Base-by-base conservation (phyloP, 2,113 vertebrate species). In the Gobio gobio region DNA sequence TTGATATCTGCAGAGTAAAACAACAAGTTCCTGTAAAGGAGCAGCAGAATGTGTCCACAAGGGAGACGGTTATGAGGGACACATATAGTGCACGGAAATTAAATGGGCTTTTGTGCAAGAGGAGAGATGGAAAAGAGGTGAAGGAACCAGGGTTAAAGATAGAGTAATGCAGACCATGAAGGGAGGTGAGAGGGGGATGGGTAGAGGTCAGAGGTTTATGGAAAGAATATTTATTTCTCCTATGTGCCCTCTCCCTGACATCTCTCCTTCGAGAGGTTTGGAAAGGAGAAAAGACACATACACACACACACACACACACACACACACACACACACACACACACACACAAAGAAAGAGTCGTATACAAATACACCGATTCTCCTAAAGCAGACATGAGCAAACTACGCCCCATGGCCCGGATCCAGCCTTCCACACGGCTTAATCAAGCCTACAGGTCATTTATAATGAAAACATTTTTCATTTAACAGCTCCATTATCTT, bases 151-250 rank as follows among this genome's bases (percentile, higher is more conserved):
- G 78, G 64, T 64, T 78, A 86, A 84, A 87, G 80, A 81, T 80
- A 83, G 74, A 77, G 26, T 78, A 78, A 81, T 43, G 20, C 78
- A 82, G 49, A 49, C 26, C 68, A 75, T 70, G 68, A 85, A 79
- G 66, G 83, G 75, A 84, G 82, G 68, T 58, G 61, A 75, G 61
- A 68, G 81, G 85, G 86, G 66, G 78, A 56, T 61, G 73, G 83
- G 56, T 59, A 80, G 75, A 83, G 86, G 83, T 88, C 87, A 88
- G 70, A 81, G 84, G 87, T 88, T 86, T 86, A 88, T 81, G 68
- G 68, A 83, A 68, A 78, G 58, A 80, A 75, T 59, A 77, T 85
- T 86, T 59, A 61, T 73, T 82, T 74, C 68, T 82, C 14, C 84
- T 36, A 49, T 59, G 56, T 83, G 84, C 72, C 88, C 85, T 87